These are phyloP conservation scores for Thunnus albacares DNA, from an alignment of 2,797 vertebrate species.

Conservation along the genomic window DNA sequence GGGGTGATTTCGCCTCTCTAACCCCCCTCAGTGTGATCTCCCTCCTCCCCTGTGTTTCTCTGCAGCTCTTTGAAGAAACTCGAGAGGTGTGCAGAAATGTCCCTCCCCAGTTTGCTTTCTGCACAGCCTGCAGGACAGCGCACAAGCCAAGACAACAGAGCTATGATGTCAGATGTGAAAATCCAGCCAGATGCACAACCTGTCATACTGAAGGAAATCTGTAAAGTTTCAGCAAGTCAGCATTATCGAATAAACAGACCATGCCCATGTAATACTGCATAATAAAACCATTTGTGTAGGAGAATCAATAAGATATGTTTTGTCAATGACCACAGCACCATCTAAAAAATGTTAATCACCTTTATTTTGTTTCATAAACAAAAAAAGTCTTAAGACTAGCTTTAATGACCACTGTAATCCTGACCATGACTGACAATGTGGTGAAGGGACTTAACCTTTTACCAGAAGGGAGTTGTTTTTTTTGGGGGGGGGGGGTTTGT, in stretches of 20 bases:
- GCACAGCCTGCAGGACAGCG: constrained; percentile 54
- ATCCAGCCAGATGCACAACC: constrained; percentile 8
- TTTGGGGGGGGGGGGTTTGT: constrained; percentile 72
- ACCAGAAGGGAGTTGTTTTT: constrained; percentile 30
- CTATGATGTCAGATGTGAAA: constrained; percentile 32
- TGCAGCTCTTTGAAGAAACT: constrained; percentile 83
- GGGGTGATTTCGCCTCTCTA: constrained; percentile 41
- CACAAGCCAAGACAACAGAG: constrained; percentile 50
- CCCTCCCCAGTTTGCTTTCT: constrained; percentile 59
- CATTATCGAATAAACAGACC: neutral
- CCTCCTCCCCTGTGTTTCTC: constrained; percentile 72
- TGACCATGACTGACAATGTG: constrained; percentile 63
- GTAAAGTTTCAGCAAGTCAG: constrained; percentile 15
- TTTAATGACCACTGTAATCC: constrained; percentile 85
- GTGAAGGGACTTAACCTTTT: constrained; percentile 64
- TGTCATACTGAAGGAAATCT: neutral
- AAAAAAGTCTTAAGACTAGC: constrained; percentile 85
- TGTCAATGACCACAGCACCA: constrained; percentile 73
- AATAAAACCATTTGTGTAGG: neutral
- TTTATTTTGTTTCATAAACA: constrained; percentile 87
- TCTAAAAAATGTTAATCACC: constrained; percentile 78
- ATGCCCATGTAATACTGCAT: neutral
- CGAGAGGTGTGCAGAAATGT: constrained; percentile 79
- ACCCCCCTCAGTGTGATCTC: constrained; percentile 54
- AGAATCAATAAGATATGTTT: neutral